A percentile compares a stretch with the other conserved stretches of the same genome.
These are phyloP conservation scores for Drosophila limbata DNA, from an alignment of 2,888 invertebrate species.

Conservation along the genomic window DNA sequence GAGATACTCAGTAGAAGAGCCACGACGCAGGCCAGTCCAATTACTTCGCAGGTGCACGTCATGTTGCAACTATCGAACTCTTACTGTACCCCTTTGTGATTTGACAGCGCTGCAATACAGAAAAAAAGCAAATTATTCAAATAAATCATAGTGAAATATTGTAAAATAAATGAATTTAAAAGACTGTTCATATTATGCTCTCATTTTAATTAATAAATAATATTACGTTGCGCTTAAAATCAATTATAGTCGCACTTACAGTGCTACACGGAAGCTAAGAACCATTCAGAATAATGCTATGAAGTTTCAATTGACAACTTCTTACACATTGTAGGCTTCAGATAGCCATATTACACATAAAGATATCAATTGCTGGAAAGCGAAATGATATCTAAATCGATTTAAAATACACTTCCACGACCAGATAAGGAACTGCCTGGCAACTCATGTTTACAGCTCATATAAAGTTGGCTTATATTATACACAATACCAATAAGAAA, in stretches of 20 bases:
- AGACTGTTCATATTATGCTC: not conserved
- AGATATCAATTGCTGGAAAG: constrained; percentile 18
- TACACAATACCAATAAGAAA: not conserved
- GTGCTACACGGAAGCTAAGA: not conserved
- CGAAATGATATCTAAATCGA: constrained; percentile 33
- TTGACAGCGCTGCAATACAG: not conserved
- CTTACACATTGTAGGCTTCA: not conserved
- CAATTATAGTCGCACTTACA: not conserved
- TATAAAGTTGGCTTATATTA: not conserved
- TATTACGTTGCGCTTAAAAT: not conserved
- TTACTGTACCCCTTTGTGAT: not conserved
- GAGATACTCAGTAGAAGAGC: constrained; percentile 81
- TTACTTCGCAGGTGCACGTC: constrained; percentile 83
- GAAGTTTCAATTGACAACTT: constrained; percentile 1
- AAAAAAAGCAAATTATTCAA: not conserved
- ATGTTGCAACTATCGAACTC: constrained; percentile 45
- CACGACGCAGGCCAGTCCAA: constrained; percentile 82
- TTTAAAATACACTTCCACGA: constrained; percentile 28
- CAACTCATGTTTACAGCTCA: constrained; percentile 9
- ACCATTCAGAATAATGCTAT: not conserved
- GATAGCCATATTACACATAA: not conserved
- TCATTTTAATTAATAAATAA: not conserved
- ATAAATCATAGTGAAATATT: not conserved
- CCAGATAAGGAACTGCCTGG: constrained; percentile 29
- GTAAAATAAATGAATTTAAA: not conserved